Base-by-base conservation (phyloP, 1,140 invertebrate species). In the Trissolcus basalis region DNA sequence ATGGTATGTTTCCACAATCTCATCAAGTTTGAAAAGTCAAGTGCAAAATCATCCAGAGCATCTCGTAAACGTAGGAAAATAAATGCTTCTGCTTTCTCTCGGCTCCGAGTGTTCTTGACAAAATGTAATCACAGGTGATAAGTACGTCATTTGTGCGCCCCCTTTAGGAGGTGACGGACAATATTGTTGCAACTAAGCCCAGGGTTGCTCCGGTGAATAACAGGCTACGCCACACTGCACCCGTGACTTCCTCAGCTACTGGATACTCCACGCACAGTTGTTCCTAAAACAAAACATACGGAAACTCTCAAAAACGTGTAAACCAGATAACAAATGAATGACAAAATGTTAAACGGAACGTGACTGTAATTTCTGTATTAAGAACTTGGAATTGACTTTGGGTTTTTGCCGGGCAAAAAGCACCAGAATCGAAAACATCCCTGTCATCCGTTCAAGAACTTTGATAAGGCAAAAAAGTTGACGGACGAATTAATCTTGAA, bases 241-340 rank as follows among this genome's bases (percentile, higher is more conserved):
- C 89, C 45, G 89, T 90, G 8, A 90, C 83, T 75, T 90, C 89
- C 70, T 90, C 89, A 50, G 90, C 87, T 33, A 90, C 89, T 39
- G 90, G 90, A 77, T 91, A 91, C 75, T 90, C 90, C 76, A 90
- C 87, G 64, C 89, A 90, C 60, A 91, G 85, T 70, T 90, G 90
- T 79, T 90, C 90, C 91, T 91, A 76, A 50, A 86, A 55, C 49
- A 59, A 9, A 65, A 71, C 6, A n/a, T n/a, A n/a, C n/a, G n/a
- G n/a, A n/a, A n/a, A n/a, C n/a, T n/a, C n/a, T n/a, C n/a, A n/a
- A n/a, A n/a, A n/a, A n/a, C n/a, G n/a, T n/a, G n/a, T n/a, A n/a
- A n/a, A n/a, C n/a, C n/a, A n/a, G n/a, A n/a, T n/a, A n/a, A n/a
- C n/a, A n/a, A n/a, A n/a, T n/a, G n/a, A n/a, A n/a, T n/a, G n/a